A percentile compares a stretch with the other conserved stretches of the same genome.
phyloP scores from a whole-genome alignment of 2,113 vertebrate species.

The Shinisaurus crocodilurus region DNA sequence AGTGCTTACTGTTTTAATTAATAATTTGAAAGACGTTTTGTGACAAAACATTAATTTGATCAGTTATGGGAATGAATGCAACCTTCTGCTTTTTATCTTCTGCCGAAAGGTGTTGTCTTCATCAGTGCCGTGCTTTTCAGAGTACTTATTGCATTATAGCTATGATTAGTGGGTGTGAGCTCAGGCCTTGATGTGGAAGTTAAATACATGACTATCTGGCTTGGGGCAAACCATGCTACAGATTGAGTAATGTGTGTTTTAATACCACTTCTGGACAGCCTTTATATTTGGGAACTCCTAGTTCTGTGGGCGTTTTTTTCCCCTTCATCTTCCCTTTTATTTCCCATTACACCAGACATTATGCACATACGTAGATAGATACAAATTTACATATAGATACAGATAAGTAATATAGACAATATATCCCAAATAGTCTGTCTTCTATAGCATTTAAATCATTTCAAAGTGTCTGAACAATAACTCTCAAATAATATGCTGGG shows the following conservation, averaged over 20 bases:
- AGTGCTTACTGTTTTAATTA: neutral
- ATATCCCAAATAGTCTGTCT: conserved; percentile 3
- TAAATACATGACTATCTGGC: conserved; percentile 38
- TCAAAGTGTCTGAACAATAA: neutral
- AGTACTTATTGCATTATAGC: conserved; percentile 32
- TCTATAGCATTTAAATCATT: neutral
- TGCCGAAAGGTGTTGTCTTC: conserved; percentile 15
- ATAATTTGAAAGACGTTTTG: neutral
- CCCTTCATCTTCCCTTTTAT: neutral
- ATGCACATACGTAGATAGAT: neutral
- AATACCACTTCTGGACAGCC: conserved; percentile 22
- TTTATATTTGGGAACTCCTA: conserved; percentile 24
- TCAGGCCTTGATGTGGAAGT: conserved; percentile 52
- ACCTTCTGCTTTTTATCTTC: conserved; percentile 41
- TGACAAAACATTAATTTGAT: conserved; percentile 28
- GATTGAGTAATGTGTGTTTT: conserved; percentile 36
- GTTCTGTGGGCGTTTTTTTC: conserved; percentile 11
- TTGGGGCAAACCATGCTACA: conserved; percentile 38
- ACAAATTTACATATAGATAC: no score
- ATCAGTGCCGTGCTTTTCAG: conserved; percentile 34
- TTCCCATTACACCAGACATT: conserved; percentile 10
- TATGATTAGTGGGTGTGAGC: conserved; percentile 45
- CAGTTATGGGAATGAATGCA: conserved; percentile 29
- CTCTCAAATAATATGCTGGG: no score
- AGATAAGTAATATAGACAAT: no score